Evolutionary conservation across 2,797 vertebrate genomes (phyloP).

Genomic region (Danionella dracula): DNA sequence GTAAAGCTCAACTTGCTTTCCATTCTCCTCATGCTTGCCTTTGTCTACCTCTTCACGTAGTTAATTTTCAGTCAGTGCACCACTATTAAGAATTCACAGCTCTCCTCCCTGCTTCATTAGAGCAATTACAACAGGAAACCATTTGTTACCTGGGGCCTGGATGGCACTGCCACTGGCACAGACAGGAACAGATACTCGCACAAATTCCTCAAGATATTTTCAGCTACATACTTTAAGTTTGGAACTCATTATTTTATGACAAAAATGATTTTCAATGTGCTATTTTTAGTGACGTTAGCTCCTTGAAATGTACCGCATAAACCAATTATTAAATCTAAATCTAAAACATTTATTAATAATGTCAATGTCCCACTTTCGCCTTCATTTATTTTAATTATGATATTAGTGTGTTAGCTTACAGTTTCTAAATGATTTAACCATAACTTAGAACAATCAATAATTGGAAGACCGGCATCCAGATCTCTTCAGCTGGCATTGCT

Average conservation of each 20-base stretch:
- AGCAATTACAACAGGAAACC: constrained; percentile 36
- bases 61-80: constrained; percentile 11
- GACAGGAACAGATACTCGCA: not conserved
- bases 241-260: not conserved
- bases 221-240: not conserved
- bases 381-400: not conserved
- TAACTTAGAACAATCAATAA: not conserved
- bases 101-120: constrained; percentile 34
- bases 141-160: constrained; percentile 35
- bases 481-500: constrained; percentile 2
- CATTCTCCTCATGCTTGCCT: constrained; percentile 32
- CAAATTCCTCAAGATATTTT: constrained; percentile 4
- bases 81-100: constrained; percentile 33
- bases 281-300: not conserved
- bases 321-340: too few relatives aligned
- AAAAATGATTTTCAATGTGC: not conserved
- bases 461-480: not conserved
- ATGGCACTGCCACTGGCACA: constrained; percentile 14
- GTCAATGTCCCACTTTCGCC: too few relatives aligned
- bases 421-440: constrained; percentile 2
- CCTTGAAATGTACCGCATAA: too few relatives aligned
- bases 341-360: too few relatives aligned
- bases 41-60: too few relatives aligned
- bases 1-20: not conserved
- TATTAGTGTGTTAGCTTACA: not conserved